Base-by-base conservation (phyloP, 37 sponge, comb jelly and placozoan genomes). In the Axinella damicornis region DNA sequence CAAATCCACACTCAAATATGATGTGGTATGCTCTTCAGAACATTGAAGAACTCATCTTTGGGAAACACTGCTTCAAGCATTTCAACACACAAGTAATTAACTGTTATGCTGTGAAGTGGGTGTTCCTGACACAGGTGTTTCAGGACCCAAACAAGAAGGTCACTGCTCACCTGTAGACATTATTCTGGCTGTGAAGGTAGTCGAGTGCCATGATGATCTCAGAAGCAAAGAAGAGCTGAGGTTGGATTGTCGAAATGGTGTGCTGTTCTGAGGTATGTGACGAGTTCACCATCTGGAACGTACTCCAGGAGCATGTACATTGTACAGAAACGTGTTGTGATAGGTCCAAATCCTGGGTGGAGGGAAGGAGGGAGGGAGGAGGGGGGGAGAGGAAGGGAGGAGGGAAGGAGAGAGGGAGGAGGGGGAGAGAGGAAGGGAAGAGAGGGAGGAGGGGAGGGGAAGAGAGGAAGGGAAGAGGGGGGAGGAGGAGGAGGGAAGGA, bases 221-320 rank as follows among this genome's bases (percentile, higher is more conserved):
- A 53, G 95, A 80, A 5, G 93, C 87, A 80, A 94, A 97, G 87
- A 97, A 97, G 46, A 87, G 57, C 21, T n/a, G 87, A 71, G 2
- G 87, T 90, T 28, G 81, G 41, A 59, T 88, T 89, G 58, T 87
- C 80, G 71, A 97, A 97, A 0, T 90, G 28, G 28, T 92, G 89
- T 19, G 91, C 93, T 5, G 95, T 82, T 36, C 98, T 70, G 31
- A 97, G 91, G 62, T 94, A 97, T 24, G 93, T 92, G 85, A 97
- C 94, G 59, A 97, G 89, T 65, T 97, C 98, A n/a, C 98, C 98
- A 30, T 95, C 98, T 30, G 82, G 64, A 2, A 90, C 89, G 58
- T 91, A 97, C 67, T 97, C 98, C 57, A 94, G 65, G 20, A 97
- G 86, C 98, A 97, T 97, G 87, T 94, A 97, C 55, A 97, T n/a